phyloP scores from a whole-genome alignment of 2,113 vertebrate genomes.

The Campylomormyrus numenius region DNA sequence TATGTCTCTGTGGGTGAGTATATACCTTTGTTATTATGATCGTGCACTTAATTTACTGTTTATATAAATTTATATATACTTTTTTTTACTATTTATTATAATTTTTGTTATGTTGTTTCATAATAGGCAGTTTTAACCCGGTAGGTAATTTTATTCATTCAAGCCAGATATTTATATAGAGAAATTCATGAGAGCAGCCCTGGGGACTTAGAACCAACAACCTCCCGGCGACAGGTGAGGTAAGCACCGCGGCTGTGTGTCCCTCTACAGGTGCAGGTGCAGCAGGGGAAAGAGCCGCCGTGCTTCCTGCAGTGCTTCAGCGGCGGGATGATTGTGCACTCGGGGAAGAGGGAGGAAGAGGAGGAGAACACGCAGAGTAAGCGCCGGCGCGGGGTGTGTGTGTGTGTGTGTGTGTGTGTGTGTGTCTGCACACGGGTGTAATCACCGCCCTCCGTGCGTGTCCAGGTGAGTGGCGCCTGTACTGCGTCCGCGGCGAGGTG shows the following conservation, averaged over 20 bases:
- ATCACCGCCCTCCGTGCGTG: background rate
- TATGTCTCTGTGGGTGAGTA: background rate
- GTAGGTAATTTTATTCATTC: background rate
- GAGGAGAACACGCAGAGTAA: constrained; percentile 93
- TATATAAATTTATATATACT: background rate
- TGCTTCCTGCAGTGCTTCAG: constrained; percentile 96
- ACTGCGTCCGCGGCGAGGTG: constrained; percentile 88
- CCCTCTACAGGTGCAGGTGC: constrained; percentile 77
- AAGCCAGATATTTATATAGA: background rate
- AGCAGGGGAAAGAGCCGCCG: constrained; percentile 91
- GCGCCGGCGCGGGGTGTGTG: background rate
- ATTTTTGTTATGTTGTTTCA: background rate
- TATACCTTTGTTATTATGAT: background rate
- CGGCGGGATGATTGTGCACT: constrained; percentile 92
- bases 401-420: background rate
- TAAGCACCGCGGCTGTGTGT: background rate
- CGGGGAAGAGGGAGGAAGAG: constrained; percentile 90
- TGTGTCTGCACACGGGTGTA: background rate
- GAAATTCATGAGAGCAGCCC: background rate
- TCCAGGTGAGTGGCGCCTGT: constrained; percentile 91
- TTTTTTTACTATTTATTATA: background rate
- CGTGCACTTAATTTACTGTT: background rate
- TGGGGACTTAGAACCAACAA: background rate
- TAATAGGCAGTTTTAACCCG: background rate
- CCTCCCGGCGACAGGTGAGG: background rate